Evolutionary conservation across 2,113 vertebrate genomes (phyloP).

Genomic region (Ahaetulla prasina): DNA sequence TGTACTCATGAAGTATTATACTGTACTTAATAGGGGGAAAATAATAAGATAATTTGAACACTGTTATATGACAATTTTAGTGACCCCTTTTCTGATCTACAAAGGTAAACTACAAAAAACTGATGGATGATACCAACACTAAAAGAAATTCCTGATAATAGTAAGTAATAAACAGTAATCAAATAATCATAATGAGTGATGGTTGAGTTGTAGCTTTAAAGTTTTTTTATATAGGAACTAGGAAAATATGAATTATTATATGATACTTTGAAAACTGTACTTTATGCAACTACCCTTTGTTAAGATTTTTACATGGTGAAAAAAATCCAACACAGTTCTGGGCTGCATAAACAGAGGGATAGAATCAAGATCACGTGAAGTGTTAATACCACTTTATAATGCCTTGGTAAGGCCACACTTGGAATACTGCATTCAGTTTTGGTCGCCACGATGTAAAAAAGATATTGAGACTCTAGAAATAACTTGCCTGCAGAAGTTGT

Average conservation of each 20-base stretch:
- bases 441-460: too few species aligned
- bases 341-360: too few species aligned
- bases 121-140: background rate
- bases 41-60: background rate
- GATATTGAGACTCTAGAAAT: too few species aligned
- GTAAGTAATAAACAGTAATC: background rate
- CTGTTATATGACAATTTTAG: background rate
- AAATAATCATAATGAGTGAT: background rate
- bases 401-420: too few species aligned
- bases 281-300: background rate
- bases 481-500: too few species aligned
- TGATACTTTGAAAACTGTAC: background rate
- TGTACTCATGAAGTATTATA: background rate
- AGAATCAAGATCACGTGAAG: too few species aligned
- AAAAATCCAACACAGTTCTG: too few species aligned
- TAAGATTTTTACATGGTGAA: constrained; percentile 16
- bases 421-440: too few species aligned
- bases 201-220: background rate
- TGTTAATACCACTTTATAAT: too few species aligned
- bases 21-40: background rate
- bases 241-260: background rate
- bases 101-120: background rate
- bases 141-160: background rate
- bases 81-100: background rate
- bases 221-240: background rate